These are phyloP conservation scores for Mactra quadrangularis DNA, from an alignment of 1,140 invertebrate species.

Conservation along the genomic window DNA sequence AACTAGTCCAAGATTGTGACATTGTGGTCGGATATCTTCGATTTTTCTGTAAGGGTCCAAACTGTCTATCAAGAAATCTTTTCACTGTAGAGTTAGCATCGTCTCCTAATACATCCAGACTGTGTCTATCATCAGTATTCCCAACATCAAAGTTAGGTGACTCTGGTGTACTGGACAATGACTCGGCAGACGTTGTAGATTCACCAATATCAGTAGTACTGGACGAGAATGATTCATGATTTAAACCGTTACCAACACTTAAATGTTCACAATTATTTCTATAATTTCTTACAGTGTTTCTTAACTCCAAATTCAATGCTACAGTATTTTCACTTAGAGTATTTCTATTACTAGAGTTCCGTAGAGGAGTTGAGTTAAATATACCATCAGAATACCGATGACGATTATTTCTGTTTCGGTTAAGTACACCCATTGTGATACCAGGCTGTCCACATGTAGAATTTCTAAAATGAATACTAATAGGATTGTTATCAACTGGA, in stretches of 20 bases:
- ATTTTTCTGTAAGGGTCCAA: conserved; percentile 42
- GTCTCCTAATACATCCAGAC: conserved; percentile 1
- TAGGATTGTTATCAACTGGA: conserved; percentile 1
- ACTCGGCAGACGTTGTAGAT: conserved; percentile 52
- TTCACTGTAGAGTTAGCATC: conserved; percentile 54
- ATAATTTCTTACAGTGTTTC: conserved; percentile 40
- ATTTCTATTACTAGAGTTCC: neutral
- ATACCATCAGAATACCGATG: conserved; percentile 47
- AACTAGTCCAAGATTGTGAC: conserved; percentile 58
- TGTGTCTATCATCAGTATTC: neutral
- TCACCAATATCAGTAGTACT: conserved; percentile 53
- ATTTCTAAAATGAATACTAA: too few relatives aligned
- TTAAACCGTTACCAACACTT: neutral
- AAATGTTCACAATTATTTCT: conserved; percentile 7
- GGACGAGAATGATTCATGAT: conserved; percentile 23
- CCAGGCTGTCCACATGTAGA: conserved; percentile 21
- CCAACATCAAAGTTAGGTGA: conserved; percentile 3
- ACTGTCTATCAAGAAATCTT: conserved; percentile 42
- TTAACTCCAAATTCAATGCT: conserved; percentile 46
- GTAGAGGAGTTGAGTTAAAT: conserved; percentile 2
- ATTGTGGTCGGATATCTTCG: conserved; percentile 52
- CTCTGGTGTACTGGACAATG: conserved; percentile 44
- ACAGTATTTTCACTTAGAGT: conserved; percentile 4
- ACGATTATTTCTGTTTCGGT: conserved; percentile 38
- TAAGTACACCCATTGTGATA: conserved; percentile 48